Conservation (phyloP, 2,797 vertebrate genomes). For the Alauda arvensis region DNA sequence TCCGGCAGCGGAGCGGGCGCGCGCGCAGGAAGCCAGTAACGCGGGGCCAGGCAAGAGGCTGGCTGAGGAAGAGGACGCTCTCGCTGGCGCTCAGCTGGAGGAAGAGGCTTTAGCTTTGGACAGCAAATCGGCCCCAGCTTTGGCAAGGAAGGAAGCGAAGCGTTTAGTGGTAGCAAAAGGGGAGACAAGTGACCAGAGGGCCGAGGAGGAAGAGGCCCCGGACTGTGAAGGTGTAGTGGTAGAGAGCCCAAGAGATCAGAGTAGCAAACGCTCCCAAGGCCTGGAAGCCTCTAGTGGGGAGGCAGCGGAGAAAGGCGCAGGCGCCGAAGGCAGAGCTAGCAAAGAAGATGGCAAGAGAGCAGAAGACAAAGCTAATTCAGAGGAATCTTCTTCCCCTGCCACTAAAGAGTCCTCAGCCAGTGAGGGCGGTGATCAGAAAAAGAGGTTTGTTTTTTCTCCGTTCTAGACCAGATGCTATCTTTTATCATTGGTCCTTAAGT, state of each 20-base stretch:
- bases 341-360: conserved; percentile 83
- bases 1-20: conserved; percentile 78
- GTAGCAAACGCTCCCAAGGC: conserved; percentile 80
- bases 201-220: conserved; percentile 75
- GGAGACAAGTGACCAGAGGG: conserved; percentile 74
- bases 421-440: conserved; percentile 98
- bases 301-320: conserved; percentile 80
- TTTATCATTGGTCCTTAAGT: conserved; percentile 88
- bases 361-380: conserved; percentile 84
- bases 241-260: conserved; percentile 83
- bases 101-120: conserved; percentile 84
- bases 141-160: conserved; percentile 77
- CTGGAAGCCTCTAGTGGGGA: conserved; percentile 77
- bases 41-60: conserved; percentile 77
- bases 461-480: conserved; percentile 95
- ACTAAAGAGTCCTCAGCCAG: conserved; percentile 96
- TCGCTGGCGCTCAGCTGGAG: conserved; percentile 76
- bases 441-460: conserved; percentile 93
- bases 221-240: conserved; percentile 74
- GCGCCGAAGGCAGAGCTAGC: conserved; percentile 78
- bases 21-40: conserved; percentile 86
- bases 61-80: conserved; percentile 83
- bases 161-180: conserved; percentile 80
- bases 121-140: conserved; percentile 72
- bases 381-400: conserved; percentile 82